These are phyloP conservation scores for Chrysaora quinquecirrha DNA, from an alignment of 30 jellyfish, hydroid and myxozoan species.

Conservation along the genomic window DNA sequence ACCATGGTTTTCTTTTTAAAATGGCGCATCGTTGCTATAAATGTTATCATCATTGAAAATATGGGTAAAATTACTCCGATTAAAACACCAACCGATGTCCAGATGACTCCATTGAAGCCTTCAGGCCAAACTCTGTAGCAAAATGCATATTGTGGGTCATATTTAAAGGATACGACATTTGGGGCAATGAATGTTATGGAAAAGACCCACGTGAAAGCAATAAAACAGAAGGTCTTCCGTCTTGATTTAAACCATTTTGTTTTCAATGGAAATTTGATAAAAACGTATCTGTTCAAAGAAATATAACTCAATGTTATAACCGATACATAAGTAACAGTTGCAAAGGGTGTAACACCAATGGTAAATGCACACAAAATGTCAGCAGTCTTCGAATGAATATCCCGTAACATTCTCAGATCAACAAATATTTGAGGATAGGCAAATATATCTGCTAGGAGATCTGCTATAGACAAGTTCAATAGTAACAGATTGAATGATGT, in stretches of 20 bases:
- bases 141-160: neutral
- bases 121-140: constrained; percentile 61
- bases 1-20: neutral
- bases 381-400: constrained; percentile 11
- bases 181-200: constrained; percentile 9
- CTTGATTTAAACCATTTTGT: constrained; percentile 49
- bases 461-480: constrained; percentile 49
- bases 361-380: constrained; percentile 65
- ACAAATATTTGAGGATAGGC: constrained; percentile 61
- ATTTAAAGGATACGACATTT: constrained; percentile 34
- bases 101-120: constrained; percentile 2
- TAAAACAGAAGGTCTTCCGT: neutral
- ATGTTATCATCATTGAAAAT: constrained; percentile 20
- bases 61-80: constrained; percentile 33
- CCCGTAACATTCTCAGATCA: constrained; percentile 46
- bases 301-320: constrained; percentile 47
- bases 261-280: constrained; percentile 32
- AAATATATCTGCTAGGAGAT: constrained; percentile 45
- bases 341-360: constrained; percentile 76
- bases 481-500: constrained; percentile 53
- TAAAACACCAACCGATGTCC: neutral
- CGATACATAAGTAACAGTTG: constrained; percentile 64
- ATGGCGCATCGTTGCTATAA: constrained; percentile 31
- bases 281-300: constrained; percentile 42
- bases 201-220: constrained; percentile 20